phyloP scores from a whole-genome alignment of 37 sponge, comb jelly and placozoan species.

The Mnemiopsis leidyi region DNA sequence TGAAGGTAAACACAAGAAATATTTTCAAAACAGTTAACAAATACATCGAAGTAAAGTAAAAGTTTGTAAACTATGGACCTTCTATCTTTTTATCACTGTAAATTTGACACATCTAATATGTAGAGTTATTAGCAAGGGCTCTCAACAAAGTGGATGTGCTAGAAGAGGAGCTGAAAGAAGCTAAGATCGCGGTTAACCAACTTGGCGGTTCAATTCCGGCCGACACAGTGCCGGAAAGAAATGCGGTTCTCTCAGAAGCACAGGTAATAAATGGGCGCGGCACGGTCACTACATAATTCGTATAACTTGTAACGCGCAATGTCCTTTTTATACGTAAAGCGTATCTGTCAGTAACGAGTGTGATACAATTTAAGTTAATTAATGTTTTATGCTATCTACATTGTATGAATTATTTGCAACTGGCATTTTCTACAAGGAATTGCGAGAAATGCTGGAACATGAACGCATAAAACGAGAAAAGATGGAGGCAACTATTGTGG shows the following conservation, averaged over 20 bases:
- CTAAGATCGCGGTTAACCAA: neutral
- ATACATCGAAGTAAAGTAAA: too few relatives aligned
- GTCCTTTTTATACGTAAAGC: neutral
- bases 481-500: slow-evolving; percentile 28
- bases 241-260: slow-evolving; percentile 5
- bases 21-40: too few relatives aligned
- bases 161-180: slow-evolving; percentile 53
- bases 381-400: too few relatives aligned
- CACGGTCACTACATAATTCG: too few relatives aligned
- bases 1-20: too few relatives aligned
- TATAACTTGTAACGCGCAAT: too few relatives aligned
- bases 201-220: neutral
- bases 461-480: slow-evolving; percentile 22
- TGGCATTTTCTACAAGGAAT: too few relatives aligned
- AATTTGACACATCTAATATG: neutral
- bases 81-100: neutral
- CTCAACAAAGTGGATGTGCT: slow-evolving; percentile 55
- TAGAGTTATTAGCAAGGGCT: slow-evolving; percentile 45
- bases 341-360: neutral
- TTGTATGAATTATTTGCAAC: too few relatives aligned
- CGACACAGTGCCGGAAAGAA: neutral
- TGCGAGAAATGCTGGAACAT: slow-evolving; percentile 19
- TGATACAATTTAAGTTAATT: neutral
- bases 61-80: too few relatives aligned
- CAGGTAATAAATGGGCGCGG: too few relatives aligned